Evolutionary conservation across 2,797 vertebrate genomes (phyloP).

Genomic region (Loriculus beryllinus): DNA sequence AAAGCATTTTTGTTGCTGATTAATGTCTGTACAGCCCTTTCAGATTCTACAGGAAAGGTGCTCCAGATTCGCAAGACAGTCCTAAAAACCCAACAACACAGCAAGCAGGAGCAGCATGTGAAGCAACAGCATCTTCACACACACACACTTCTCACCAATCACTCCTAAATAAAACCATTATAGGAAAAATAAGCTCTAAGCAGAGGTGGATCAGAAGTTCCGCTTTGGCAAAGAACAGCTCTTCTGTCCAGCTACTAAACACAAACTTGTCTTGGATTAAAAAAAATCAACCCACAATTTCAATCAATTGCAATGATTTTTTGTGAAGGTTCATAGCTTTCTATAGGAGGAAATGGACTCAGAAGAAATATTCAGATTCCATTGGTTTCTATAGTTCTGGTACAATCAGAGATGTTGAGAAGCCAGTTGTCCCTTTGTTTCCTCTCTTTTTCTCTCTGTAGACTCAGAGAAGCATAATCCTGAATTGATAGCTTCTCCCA

Average conservation of each 20-base stretch:
- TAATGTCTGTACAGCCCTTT: background rate
- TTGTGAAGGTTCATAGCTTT: background rate
- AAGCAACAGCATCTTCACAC: background rate
- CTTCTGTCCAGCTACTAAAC: background rate
- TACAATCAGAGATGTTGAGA: background rate
- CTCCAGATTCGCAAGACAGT: background rate
- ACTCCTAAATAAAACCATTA: background rate
- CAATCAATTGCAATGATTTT: background rate
- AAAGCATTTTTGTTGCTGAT: background rate
- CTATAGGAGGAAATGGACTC: background rate
- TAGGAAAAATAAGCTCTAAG: background rate
- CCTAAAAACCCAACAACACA: background rate
- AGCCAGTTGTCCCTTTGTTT: background rate
- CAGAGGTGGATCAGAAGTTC: background rate
- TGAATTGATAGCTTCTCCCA: conserved; percentile 63
- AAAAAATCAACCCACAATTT: background rate
- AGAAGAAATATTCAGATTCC: background rate
- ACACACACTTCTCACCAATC: background rate
- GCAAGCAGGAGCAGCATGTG: background rate
- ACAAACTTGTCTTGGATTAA: background rate
- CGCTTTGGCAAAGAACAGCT: background rate
- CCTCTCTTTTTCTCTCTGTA: background rate
- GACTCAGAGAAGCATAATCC: conserved; percentile 18
- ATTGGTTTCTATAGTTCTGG: background rate
- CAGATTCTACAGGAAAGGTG: background rate